Conservation (phyloP, 2,113 vertebrate genomes). For the Solea solea region DNA sequence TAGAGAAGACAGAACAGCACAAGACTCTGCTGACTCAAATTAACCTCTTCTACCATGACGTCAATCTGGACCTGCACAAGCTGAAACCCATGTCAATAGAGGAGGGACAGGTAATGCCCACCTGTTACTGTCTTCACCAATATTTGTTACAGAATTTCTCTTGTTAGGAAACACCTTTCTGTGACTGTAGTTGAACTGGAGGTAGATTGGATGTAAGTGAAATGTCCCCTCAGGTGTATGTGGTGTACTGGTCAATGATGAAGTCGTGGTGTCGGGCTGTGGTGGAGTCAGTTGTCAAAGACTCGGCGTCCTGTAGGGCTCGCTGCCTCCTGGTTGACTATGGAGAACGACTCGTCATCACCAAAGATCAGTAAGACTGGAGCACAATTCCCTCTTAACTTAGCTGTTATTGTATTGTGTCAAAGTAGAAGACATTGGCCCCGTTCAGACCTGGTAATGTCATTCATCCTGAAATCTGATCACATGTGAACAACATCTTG, state of each 20-base stretch:
- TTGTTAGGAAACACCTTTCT: too few relatives aligned
- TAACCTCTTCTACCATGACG: slow-evolving; percentile 76
- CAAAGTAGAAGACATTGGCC: too few relatives aligned
- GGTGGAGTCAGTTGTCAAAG: slow-evolving; percentile 66
- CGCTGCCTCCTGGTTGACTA: slow-evolving; percentile 78
- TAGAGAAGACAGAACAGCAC: slow-evolving; percentile 49
- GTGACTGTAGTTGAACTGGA: background rate
- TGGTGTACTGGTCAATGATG: slow-evolving; percentile 68
- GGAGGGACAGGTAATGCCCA: slow-evolving; percentile 68
- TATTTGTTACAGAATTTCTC: background rate
- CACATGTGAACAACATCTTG: too few relatives aligned
- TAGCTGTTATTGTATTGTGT: too few relatives aligned
- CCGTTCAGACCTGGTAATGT: too few relatives aligned
- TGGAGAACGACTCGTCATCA: slow-evolving; percentile 67
- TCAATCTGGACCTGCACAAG: slow-evolving; percentile 46
- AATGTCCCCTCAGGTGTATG: slow-evolving; percentile 70
- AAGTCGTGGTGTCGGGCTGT: slow-evolving; percentile 79
- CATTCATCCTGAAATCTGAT: too few relatives aligned
- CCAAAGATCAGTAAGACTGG: slow-evolving; percentile 68
- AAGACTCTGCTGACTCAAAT: slow-evolving; percentile 66
- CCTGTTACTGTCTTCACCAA: background rate
- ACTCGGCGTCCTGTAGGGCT: slow-evolving; percentile 33
- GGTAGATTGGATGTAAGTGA: background rate
- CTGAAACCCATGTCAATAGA: slow-evolving; percentile 59
- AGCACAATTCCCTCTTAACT: background rate